These are phyloP conservation scores for Recurvirostra avosetta DNA, from an alignment of 2,113 vertebrate species.

Conservation along the genomic window DNA sequence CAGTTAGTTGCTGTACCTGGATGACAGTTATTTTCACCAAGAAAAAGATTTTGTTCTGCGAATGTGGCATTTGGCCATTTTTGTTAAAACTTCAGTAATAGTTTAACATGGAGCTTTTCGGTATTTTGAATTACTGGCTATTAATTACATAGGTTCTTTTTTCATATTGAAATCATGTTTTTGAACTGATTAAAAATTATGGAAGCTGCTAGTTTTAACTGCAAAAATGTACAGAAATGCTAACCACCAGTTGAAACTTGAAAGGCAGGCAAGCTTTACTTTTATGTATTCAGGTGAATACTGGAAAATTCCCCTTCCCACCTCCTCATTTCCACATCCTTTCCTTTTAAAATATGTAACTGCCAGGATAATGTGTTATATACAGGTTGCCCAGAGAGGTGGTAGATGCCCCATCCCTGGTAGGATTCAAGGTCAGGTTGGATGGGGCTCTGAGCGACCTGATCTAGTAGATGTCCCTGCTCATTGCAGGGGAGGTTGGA, in stretches of 20 bases:
- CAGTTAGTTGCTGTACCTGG: background rate
- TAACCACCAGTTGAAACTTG: background rate
- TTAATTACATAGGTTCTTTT: background rate
- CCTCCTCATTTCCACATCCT: background rate
- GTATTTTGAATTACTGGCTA: background rate
- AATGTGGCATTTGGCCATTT: background rate
- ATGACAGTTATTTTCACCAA: background rate
- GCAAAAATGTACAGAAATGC: background rate
- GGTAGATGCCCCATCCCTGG: too few species aligned
- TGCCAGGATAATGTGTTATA: background rate
- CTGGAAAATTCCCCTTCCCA: background rate
- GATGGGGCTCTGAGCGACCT: too few species aligned
- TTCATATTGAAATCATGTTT: background rate
- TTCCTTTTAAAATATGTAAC: background rate
- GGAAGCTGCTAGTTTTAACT: background rate
- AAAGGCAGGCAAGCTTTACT: background rate
- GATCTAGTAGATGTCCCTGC: too few species aligned
- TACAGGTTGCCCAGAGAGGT: too few species aligned
- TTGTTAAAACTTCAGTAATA: background rate
- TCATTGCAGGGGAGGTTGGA: too few species aligned
- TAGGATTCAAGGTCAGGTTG: too few species aligned
- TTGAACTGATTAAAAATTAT: background rate
- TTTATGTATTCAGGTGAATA: background rate
- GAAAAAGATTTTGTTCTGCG: background rate
- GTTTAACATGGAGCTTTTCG: background rate